Evolutionary conservation across 1,140 invertebrate genomes (phyloP), one percentile per base, ranked within the genome.

Genomic region (Charaxes varanes): DNA sequence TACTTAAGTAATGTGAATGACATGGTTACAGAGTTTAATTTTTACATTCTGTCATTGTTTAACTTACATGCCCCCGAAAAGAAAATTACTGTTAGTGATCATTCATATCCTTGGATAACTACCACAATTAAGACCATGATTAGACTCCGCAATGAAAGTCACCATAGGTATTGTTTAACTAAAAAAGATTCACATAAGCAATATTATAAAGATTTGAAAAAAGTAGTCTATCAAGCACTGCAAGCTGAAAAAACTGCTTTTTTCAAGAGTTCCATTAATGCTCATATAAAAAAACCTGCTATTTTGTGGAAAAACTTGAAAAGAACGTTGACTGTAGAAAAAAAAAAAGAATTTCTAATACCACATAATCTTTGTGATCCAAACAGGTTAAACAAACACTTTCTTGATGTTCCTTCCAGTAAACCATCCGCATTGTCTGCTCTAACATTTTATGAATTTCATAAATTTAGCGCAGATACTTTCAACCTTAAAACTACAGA

Each of bases 51-150:
- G 14, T 34, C 8, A 4, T 14, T 42, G 10, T 47, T 40, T 41
- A 34, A 53, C 16, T n/a, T 28, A 11, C 35, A 53, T 16, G 43
- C 50, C 1, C 43, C 35, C 5, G 3, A 30, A 16, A 38, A 38
- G 30, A 47, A 23, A 23, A 17, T 15, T 38, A n/a, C 26, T 2
- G 12, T 30, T 23, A 52, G 23, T 30, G 30, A 21, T 3, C 33
- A 36, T n/a, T n/a, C n/a, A 21, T 35, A 31, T 22, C 44, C 44
- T 3, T 53, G 40, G 51, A 31, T 53, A 30, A 53, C 44, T 7
- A 14, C 26, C 16, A 53, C 41, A 6, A 35, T 53, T n/a, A 44
- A 27, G n/a, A n/a, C n/a, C n/a, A n/a, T n/a, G n/a, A n/a, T n/a
- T n/a, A n/a, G n/a, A n/a, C n/a, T n/a, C n/a, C n/a, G n/a, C n/a